Evolutionary conservation across 2,888 invertebrate species (phyloP).

Genomic region (Eupsilia transversa): DNA sequence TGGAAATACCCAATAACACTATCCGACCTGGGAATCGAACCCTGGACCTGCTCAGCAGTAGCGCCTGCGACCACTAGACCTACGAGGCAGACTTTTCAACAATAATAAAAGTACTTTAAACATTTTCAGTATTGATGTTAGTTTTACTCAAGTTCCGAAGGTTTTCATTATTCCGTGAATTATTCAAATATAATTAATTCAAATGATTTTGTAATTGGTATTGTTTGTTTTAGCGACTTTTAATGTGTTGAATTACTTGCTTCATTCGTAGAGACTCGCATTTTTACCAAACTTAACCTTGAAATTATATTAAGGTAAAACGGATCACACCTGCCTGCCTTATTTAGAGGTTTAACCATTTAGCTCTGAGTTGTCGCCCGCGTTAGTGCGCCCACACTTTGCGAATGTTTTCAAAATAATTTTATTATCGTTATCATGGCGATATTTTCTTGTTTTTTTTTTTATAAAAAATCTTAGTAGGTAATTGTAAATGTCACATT

Average conservation of each 20-base stretch:
- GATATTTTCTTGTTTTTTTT: neutral
- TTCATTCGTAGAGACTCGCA: neutral
- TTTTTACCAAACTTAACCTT: neutral
- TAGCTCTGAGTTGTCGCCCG: neutral
- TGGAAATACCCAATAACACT: no score
- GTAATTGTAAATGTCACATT: no score
- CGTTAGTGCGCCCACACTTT: neutral
- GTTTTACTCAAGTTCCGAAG: slow-evolving; percentile 13
- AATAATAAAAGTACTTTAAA: slow-evolving; percentile 19
- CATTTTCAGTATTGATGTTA: slow-evolving; percentile 27
- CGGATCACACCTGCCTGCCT: neutral
- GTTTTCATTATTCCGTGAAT: slow-evolving; percentile 5
- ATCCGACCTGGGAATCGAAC: no score
- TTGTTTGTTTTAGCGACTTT: neutral
- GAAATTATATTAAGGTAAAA: neutral
- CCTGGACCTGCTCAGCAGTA: no score
- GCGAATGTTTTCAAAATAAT: neutral
- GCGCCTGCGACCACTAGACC: no score
- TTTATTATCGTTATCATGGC: neutral
- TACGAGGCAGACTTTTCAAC: slow-evolving; percentile 1
- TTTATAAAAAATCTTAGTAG: neutral
- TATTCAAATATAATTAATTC: slow-evolving; percentile 8
- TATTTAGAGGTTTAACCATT: neutral
- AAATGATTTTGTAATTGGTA: slow-evolving; percentile 3
- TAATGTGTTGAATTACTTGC: neutral